Evolutionary conservation across 1,140 invertebrate species (phyloP).

Genomic region (Maconellicoccus hirsutus): DNA sequence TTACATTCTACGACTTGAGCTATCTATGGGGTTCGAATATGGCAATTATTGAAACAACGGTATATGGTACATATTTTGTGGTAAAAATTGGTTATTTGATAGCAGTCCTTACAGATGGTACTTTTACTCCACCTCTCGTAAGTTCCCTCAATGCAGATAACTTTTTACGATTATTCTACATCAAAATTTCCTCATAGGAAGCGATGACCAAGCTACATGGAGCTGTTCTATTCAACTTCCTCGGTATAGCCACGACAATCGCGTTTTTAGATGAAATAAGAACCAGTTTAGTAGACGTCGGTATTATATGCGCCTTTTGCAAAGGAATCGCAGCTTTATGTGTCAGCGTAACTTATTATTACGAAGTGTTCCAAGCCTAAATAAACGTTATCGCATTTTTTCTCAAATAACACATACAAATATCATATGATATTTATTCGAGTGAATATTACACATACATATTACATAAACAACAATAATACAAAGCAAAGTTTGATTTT

Average conservation of each 20-base stretch:
- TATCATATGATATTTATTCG: background rate
- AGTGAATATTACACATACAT: constrained; percentile 4
- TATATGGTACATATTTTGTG: background rate
- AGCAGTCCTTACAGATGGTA: background rate
- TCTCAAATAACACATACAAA: background rate
- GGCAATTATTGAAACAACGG: background rate
- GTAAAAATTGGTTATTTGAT: background rate
- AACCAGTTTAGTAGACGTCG: background rate
- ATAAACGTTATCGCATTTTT: too few species aligned
- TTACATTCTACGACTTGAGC: background rate
- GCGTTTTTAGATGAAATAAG: background rate
- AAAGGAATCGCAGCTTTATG: background rate
- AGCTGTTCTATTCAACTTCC: background rate
- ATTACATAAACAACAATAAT: background rate
- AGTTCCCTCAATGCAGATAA: background rate
- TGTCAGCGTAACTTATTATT: background rate
- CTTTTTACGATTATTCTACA: background rate
- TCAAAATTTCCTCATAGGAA: background rate
- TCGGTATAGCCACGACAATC: background rate
- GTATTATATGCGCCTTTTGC: background rate
- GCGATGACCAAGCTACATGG: constrained; percentile 4
- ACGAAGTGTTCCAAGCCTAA: background rate
- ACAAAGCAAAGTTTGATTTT: background rate
- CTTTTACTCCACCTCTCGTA: background rate
- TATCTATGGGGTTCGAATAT: background rate